These are phyloP conservation scores for Promerops cafer DNA, from an alignment of 2,113 vertebrate genomes.

Conservation along the genomic window DNA sequence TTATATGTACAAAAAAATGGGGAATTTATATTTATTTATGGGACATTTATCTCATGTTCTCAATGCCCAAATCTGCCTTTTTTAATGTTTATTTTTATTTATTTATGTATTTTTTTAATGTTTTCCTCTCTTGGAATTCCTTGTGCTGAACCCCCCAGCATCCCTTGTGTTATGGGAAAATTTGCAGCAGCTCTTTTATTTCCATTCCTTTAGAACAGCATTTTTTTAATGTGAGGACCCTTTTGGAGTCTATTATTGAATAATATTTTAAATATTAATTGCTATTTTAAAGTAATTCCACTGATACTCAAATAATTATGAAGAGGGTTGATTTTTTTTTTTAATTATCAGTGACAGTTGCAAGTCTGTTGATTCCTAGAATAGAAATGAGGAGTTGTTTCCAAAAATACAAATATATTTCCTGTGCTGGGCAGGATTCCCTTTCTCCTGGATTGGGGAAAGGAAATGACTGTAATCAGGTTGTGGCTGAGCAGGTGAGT, in stretches of 20 bases:
- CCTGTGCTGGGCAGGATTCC: constrained; percentile 30
- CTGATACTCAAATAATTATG: background rate
- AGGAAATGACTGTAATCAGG: background rate
- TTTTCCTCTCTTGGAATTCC: background rate
- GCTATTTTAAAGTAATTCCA: background rate
- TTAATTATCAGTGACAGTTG: background rate
- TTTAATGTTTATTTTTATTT: background rate
- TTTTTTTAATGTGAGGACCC: background rate
- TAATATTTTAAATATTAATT: background rate
- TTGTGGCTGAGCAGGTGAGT: background rate
- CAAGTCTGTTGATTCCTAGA: background rate
- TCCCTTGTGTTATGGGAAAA: background rate
- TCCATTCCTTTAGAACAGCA: background rate
- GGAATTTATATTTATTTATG: rapidly evolving
- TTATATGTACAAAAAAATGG: no score
- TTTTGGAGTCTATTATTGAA: background rate
- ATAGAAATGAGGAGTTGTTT: background rate
- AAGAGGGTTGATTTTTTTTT: background rate
- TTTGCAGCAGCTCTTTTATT: background rate
- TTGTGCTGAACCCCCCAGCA: background rate
- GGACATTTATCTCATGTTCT: background rate
- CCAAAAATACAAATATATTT: background rate
- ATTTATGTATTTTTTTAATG: background rate
- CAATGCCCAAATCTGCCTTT: background rate
- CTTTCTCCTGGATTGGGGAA: background rate